These are phyloP conservation scores for Cyprinella venusta DNA, from an alignment of 2,797 vertebrate genomes.

Conservation along the genomic window DNA sequence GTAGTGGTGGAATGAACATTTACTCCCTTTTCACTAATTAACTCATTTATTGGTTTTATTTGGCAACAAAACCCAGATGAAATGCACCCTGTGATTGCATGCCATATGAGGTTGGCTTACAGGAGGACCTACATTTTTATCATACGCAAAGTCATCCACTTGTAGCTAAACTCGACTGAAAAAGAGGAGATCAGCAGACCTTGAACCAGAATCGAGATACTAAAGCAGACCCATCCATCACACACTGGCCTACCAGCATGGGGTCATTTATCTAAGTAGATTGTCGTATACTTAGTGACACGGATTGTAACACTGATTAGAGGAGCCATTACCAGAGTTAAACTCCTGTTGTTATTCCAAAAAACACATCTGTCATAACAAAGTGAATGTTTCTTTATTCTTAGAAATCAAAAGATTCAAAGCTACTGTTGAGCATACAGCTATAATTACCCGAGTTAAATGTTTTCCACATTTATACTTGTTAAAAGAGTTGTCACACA, in stretches of 20 bases:
- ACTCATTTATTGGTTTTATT: background rate
- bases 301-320: slow-evolving; percentile 19
- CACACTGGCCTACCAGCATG: background rate
- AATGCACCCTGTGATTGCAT: slow-evolving; percentile 23
- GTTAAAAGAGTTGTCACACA: no score
- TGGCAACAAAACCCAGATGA: slow-evolving; percentile 13
- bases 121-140: slow-evolving; percentile 6
- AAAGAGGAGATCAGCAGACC: slow-evolving; percentile 3
- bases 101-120: slow-evolving; percentile 7
- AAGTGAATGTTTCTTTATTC: background rate
- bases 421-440: background rate
- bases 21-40: background rate
- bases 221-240: slow-evolving; percentile 48
- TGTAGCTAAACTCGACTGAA: background rate
- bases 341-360: background rate
- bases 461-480: background rate
- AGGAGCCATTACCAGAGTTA: slow-evolving; percentile 17
- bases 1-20: background rate
- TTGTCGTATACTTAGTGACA: background rate
- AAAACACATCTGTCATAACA: background rate
- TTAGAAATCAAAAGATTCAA: background rate
- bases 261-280: slow-evolving; percentile 27
- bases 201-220: slow-evolving; percentile 20
- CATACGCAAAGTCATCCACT: slow-evolving; percentile 7
- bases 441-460: background rate